Percentiles rank a stretch among this genome's conserved stretches.
Evolutionary conservation across 2,113 vertebrate genomes (phyloP).

Genomic region (Callipepla squamata): DNA sequence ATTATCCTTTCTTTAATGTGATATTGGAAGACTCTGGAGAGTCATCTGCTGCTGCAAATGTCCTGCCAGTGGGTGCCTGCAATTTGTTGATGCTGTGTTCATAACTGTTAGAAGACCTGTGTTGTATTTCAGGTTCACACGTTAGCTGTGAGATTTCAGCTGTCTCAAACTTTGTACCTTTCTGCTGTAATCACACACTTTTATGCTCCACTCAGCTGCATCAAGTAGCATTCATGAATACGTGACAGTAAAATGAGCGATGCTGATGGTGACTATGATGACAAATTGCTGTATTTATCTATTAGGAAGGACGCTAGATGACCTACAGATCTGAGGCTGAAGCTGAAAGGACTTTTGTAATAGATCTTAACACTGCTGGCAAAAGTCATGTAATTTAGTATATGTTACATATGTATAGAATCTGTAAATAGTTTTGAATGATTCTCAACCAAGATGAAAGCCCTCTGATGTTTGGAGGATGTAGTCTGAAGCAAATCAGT

Average conservation of each 20-base stretch:
- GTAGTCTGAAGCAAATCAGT: constrained; percentile 30
- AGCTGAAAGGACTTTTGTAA: constrained; percentile 51
- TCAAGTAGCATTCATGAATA: constrained; percentile 58
- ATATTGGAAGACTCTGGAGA: not conserved
- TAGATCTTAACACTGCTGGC: constrained; percentile 26
- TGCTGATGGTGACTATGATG: constrained; percentile 63
- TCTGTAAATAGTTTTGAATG: not conserved
- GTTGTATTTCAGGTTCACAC: not conserved
- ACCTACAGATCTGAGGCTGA: constrained; percentile 58
- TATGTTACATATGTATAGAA: not conserved
- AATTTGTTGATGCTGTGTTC: not conserved
- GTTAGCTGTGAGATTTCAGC: not conserved
- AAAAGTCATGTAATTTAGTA: not conserved
- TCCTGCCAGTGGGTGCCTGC: not conserved
- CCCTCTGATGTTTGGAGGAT: not conserved
- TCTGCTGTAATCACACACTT: constrained; percentile 51
- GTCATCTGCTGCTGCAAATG: not conserved
- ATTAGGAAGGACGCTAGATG: constrained; percentile 67
- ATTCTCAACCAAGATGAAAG: constrained; percentile 20
- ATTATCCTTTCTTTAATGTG: not conserved
- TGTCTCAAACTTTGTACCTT: constrained; percentile 23
- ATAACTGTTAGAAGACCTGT: not conserved
- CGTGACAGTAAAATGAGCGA: constrained; percentile 49
- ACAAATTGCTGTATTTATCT: constrained; percentile 71
- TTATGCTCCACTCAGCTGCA: constrained; percentile 44